Evolutionary conservation across 2,113 vertebrate species (phyloP).

Genomic region (Hemicordylus capensis): DNA sequence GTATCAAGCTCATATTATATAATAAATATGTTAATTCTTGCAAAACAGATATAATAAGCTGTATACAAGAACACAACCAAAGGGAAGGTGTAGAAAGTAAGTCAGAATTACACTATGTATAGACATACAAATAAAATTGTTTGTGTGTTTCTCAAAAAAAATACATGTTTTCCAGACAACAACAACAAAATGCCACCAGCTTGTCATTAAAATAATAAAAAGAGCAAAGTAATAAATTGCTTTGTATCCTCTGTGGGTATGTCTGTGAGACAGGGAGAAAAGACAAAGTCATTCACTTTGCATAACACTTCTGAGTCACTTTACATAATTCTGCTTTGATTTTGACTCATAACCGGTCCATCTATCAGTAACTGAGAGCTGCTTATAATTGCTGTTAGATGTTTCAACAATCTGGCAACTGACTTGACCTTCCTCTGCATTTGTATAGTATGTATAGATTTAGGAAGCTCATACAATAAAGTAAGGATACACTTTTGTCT

Average conservation of each 20-base stretch:
- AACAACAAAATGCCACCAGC: background rate
- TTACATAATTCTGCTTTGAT: background rate
- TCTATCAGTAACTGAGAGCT: background rate
- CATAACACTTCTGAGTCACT: background rate
- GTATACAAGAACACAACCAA: background rate
- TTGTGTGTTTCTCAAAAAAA: background rate
- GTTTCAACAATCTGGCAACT: background rate
- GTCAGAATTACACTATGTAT: background rate
- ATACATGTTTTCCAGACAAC: slow-evolving; percentile 4
- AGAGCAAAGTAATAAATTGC: background rate
- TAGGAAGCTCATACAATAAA: background rate
- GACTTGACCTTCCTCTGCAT: background rate
- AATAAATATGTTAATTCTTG: background rate
- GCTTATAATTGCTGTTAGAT: background rate
- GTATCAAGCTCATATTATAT: background rate
- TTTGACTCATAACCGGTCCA: background rate
- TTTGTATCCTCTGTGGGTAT: background rate
- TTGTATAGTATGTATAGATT: background rate
- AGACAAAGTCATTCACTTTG: background rate
- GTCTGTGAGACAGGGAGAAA: background rate
- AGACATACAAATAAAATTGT: background rate
- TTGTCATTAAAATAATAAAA: slow-evolving; percentile 10
- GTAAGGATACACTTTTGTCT: background rate
- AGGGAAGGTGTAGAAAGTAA: background rate
- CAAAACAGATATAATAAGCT: background rate